Percentiles rank a stretch among this genome's conserved stretches.
Evolutionary conservation across 2,888 invertebrate genomes (phyloP).

Genomic region (Scrobipalpa costella): DNA sequence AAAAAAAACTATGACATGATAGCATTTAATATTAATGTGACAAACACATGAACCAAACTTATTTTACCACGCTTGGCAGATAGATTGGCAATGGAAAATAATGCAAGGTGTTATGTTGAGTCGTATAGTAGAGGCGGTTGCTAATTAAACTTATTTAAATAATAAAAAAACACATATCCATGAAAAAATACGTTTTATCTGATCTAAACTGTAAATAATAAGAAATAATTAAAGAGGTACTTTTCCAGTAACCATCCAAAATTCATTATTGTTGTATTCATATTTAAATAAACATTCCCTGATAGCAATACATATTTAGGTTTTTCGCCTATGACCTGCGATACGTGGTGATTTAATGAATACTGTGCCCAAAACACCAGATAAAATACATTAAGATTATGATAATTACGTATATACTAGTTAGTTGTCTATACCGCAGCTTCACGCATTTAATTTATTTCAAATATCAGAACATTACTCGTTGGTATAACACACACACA

Average conservation of each 20-base stretch:
- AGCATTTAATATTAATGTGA: no score
- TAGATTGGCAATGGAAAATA: no score
- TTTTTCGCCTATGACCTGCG: conserved; percentile 56
- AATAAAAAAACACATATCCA: not conserved
- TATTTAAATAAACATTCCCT: not conserved
- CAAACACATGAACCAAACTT: no score
- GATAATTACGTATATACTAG: no score
- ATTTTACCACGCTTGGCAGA: no score
- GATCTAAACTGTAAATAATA: conserved; percentile 2
- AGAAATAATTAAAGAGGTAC: not conserved
- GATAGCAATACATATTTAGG: conserved; percentile 18
- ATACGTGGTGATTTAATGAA: conserved; percentile 63
- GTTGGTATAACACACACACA: no score
- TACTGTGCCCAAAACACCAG: conserved; percentile 59
- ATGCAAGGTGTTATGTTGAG: no score
- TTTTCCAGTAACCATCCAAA: conserved; percentile 18
- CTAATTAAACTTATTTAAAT: not conserved
- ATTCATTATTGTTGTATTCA: conserved; percentile 34
- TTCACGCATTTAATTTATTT: not conserved
- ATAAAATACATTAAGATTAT: conserved; percentile 51
- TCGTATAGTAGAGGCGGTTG: not conserved
- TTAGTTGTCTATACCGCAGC: not conserved
- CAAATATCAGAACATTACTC: not conserved
- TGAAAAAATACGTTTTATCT: not conserved
- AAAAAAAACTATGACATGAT: no score